A percentile compares a stretch with the other conserved stretches of the same genome.
Conservation (phyloP, 2,888 invertebrate species). For the Acrobasis suavella region DNA sequence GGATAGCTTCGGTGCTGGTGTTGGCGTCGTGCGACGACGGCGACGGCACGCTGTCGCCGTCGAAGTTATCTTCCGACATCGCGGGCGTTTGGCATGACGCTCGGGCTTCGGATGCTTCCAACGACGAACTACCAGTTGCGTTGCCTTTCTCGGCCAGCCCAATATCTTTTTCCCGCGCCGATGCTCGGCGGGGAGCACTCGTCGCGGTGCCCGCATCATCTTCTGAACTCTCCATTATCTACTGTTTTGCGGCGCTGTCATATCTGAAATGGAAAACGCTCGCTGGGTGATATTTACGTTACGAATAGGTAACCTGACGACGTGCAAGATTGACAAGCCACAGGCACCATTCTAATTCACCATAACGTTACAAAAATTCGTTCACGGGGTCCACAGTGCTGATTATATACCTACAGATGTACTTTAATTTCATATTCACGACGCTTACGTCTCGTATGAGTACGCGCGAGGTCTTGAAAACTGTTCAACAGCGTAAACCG, state of each 20-base stretch:
- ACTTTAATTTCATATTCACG: constrained; percentile 81
- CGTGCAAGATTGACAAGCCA: constrained; percentile 80
- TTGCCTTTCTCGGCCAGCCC: constrained; percentile 68
- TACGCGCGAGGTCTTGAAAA: constrained; percentile 70
- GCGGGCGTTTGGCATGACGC: constrained; percentile 62
- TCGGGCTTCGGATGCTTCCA: constrained; percentile 60
- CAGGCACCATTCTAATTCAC: constrained; percentile 83
- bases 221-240: constrained; percentile 83
- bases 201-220: constrained; percentile 81
- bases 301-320: constrained; percentile 79
- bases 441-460: constrained; percentile 68
- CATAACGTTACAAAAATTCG: constrained; percentile 78
- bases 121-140: constrained; percentile 65
- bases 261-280: constrained; percentile 80
- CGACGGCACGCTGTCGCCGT: constrained; percentile 75
- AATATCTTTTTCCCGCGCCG: constrained; percentile 81
- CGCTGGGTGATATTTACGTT: constrained; percentile 79
- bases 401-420: constrained; percentile 81
- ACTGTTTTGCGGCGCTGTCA: constrained; percentile 78
- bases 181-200: constrained; percentile 78
- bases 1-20: constrained; percentile 77
- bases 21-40: constrained; percentile 74
- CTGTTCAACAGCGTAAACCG: constrained; percentile 81
- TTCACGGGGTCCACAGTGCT: constrained; percentile 76
- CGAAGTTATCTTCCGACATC: constrained; percentile 75